Conservation (phyloP, 1,140 invertebrate genomes). For the Listronotus oregonensis region DNA sequence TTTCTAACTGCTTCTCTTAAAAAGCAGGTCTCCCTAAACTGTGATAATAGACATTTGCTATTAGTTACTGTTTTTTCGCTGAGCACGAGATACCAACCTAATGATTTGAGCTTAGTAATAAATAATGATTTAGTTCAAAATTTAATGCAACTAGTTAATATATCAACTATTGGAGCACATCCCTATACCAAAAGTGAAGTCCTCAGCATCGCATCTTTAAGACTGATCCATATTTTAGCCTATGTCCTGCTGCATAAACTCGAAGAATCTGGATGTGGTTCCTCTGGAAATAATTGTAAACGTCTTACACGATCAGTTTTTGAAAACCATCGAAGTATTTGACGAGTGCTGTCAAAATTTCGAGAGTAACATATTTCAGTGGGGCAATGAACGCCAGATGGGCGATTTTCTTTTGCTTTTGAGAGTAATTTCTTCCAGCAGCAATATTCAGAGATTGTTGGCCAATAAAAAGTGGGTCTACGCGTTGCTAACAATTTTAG, state of each 20-base stretch:
- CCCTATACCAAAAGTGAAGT: slow-evolving; percentile 35
- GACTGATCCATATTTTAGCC: slow-evolving; percentile 63
- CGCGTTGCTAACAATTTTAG: slow-evolving; percentile 59
- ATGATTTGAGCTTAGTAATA: slow-evolving; percentile 65
- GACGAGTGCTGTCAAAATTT: slow-evolving; percentile 33
- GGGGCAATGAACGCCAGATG: slow-evolving; percentile 44
- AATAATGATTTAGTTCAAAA: slow-evolving; percentile 62
- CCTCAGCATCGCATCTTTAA: slow-evolving; percentile 55
- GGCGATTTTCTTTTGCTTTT: slow-evolving; percentile 66
- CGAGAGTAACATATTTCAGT: slow-evolving; percentile 2
- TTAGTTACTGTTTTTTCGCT: slow-evolving; percentile 64
- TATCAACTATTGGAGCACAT: background rate
- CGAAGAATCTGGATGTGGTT: slow-evolving; percentile 57
- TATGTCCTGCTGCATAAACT: slow-evolving; percentile 60
- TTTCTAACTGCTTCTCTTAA: slow-evolving; percentile 53
- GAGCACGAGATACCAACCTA: slow-evolving; percentile 63
- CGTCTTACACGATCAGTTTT: slow-evolving; percentile 56
- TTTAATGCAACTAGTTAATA: slow-evolving; percentile 58
- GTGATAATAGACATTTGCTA: slow-evolving; percentile 47
- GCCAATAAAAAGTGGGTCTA: slow-evolving; percentile 60
- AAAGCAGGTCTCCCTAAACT: slow-evolving; percentile 39
- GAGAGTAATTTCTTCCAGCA: slow-evolving; percentile 58
- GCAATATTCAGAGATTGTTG: slow-evolving; percentile 56
- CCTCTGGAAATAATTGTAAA: slow-evolving; percentile 52
- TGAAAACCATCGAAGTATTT: slow-evolving; percentile 35